phyloP scores from a whole-genome alignment of 2,113 vertebrate species.

The Rafetus swinhoei region DNA sequence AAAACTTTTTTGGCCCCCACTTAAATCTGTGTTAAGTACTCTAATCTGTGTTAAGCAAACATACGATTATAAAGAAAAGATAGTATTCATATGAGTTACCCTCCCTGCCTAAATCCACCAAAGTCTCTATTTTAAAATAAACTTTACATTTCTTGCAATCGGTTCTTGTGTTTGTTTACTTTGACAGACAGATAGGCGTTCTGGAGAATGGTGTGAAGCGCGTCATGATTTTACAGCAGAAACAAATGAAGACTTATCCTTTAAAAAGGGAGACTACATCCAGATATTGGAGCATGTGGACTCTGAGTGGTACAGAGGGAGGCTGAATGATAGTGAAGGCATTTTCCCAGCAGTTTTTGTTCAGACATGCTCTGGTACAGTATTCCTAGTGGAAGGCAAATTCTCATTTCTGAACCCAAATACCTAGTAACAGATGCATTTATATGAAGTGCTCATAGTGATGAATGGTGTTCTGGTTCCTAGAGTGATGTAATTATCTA shows the following conservation, averaged over 20 bases:
- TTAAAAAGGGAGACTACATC: conserved; percentile 88
- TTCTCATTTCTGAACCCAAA: neutral
- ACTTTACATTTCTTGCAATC: conserved; percentile 8
- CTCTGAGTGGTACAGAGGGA: conserved; percentile 87
- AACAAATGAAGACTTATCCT: conserved; percentile 85
- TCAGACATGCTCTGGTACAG: conserved; percentile 80
- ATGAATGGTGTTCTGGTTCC: neutral
- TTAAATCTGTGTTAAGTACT: neutral
- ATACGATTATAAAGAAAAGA: neutral
- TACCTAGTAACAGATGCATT: neutral
- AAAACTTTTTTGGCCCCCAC: neutral
- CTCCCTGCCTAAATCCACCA: neutral
- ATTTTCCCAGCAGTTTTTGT: conserved; percentile 90
- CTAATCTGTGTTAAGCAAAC: neutral
- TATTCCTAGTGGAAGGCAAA: neutral
- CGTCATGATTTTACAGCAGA: conserved; percentile 89
- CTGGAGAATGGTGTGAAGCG: conserved; percentile 86
- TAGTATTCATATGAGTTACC: neutral
- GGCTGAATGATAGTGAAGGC: conserved; percentile 86
- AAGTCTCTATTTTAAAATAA: conserved; percentile 11
- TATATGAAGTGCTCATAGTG: neutral
- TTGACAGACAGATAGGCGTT: conserved; percentile 56
- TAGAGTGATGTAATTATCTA: neutral
- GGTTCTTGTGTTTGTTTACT: conserved; percentile 24
- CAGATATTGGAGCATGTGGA: conserved; percentile 84